A percentile compares a stretch with the other conserved stretches of the same genome.
Conservation (phyloP, 2,113 vertebrate genomes). For the Rhombomys opimus region DNA sequence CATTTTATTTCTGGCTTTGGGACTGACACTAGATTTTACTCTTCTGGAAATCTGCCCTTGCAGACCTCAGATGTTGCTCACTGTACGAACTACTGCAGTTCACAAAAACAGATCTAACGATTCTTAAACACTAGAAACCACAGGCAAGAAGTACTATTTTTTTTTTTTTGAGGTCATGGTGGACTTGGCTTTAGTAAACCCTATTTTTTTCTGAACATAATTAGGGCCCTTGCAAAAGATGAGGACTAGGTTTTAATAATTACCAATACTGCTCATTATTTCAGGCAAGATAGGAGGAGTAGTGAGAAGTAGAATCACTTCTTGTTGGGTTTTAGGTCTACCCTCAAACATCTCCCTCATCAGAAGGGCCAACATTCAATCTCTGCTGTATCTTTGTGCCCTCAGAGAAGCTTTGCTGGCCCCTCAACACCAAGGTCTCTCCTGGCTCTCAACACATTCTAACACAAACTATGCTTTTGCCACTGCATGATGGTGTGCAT, state of each 20-base stretch:
- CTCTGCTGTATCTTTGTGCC: fast-evolving
- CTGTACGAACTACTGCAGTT: neutral
- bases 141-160: neutral
- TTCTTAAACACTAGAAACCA: neutral
- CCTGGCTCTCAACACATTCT: neutral
- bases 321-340: neutral
- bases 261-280: neutral
- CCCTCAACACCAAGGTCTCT: neutral
- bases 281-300: neutral
- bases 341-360: neutral
- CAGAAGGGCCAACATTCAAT: neutral
- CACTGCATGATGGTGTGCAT: neutral
- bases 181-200: neutral
- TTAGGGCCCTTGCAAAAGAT: neutral
- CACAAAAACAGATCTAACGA: neutral
- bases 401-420: neutral
- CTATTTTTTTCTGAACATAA: neutral
- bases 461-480: neutral
- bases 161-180: neutral
- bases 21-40: neutral
- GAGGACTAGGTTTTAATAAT: neutral
- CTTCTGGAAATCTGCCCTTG: neutral
- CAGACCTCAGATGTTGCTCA: neutral
- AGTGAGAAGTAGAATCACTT: neutral
- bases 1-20: constrained; percentile 33